A percentile compares a stretch with the other conserved stretches of the same genome.
Conservation (phyloP, 92 coral and sea anemone genomes). For the Zoanthus solanderi region DNA sequence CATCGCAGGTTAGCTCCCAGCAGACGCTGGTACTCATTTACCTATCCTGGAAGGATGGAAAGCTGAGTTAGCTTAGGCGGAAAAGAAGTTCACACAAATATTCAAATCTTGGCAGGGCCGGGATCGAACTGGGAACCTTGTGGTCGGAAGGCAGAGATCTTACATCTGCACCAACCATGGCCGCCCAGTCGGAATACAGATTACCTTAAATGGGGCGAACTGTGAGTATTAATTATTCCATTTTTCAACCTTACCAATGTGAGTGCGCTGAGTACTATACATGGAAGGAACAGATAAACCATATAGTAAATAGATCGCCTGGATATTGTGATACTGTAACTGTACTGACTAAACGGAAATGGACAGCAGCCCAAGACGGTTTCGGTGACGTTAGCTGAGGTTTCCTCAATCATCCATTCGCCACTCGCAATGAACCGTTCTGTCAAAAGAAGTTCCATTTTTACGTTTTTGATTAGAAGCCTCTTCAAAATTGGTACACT, state of each 20-base stretch:
- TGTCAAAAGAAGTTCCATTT: neutral
- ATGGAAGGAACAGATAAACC: slow-evolving; percentile 83
- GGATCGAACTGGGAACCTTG: no score
- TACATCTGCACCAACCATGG: no score
- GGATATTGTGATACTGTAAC: slow-evolving; percentile 63
- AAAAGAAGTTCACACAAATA: no score
- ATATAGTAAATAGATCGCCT: slow-evolving; percentile 77
- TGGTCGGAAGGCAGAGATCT: no score
- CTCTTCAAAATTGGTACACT: neutral
- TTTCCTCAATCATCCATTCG: slow-evolving; percentile 73
- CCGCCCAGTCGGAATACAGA: no score
- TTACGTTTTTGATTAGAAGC: no score
- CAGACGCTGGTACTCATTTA: no score
- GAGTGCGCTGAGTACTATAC: slow-evolving; percentile 68
- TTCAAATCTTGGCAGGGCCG: no score
- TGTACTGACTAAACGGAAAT: slow-evolving; percentile 73
- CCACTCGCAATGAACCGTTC: slow-evolving; percentile 78
- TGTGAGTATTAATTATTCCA: neutral
- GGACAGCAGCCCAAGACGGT: slow-evolving; percentile 65
- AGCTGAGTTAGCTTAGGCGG: no score
- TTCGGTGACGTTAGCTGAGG: slow-evolving; percentile 27
- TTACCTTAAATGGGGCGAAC: no score
- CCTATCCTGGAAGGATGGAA: no score
- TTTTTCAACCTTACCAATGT: slow-evolving; percentile 48
- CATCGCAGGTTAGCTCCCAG: no score